A percentile compares a stretch with the other conserved stretches of the same genome.
Conservation (phyloP, 2,113 vertebrate genomes). For the Neopipo cinnamomea region DNA sequence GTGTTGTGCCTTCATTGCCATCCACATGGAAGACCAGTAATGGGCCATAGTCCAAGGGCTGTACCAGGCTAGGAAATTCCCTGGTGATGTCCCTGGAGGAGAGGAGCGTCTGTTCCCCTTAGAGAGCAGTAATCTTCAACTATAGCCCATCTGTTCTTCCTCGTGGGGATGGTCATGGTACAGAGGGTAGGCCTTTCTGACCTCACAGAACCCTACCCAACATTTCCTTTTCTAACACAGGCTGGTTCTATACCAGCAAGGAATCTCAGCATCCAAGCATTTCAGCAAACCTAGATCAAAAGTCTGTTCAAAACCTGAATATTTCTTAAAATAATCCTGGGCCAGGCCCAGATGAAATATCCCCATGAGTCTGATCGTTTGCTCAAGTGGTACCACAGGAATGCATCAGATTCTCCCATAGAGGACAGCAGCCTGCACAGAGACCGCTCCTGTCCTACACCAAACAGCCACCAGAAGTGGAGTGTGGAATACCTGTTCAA, state of each 20-base stretch:
- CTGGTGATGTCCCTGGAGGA: neutral
- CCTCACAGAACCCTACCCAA: neutral
- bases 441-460: neutral
- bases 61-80: neutral
- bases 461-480: neutral
- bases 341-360: neutral
- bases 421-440: neutral
- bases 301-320: neutral
- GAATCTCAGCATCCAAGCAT: neutral
- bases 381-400: neutral
- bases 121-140: neutral
- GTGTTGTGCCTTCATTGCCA: neutral
- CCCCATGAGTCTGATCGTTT: neutral
- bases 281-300: neutral
- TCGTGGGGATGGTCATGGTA: neutral
- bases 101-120: neutral
- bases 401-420: neutral
- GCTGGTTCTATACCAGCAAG: neutral
- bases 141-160: neutral
- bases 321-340: neutral
- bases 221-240: neutral
- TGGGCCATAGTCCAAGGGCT: neutral
- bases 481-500: neutral
- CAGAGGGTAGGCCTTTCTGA: neutral
- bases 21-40: neutral